These are phyloP conservation scores for Sesia apiformis DNA, from an alignment of 2,888 invertebrate genomes.

Conservation along the genomic window DNA sequence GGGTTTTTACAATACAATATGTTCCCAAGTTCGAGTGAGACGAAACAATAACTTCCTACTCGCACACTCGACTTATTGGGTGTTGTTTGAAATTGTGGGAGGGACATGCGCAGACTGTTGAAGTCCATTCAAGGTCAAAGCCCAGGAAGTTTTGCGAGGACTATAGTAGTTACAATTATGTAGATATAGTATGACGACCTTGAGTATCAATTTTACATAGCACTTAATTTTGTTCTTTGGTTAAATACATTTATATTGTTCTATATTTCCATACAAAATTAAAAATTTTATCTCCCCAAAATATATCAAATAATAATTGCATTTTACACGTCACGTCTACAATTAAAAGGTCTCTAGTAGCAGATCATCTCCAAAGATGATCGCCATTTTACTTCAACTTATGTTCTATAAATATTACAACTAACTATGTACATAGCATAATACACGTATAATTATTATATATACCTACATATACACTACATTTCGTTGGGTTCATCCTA, in stretches of 20 bases:
- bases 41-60: no score
- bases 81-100: no score
- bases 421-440: constrained; percentile 3
- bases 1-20: no score
- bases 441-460: constrained; percentile 7
- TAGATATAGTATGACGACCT: not conserved
- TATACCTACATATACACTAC: constrained; percentile 25
- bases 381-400: not conserved
- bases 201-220: not conserved
- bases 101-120: no score
- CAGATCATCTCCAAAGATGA: not conserved
- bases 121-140: no score
- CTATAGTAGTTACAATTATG: not conserved
- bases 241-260: not conserved
- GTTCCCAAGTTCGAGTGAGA: no score
- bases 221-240: constrained; percentile 1
- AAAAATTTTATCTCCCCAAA: not conserved
- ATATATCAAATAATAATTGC: not conserved
- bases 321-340: not conserved
- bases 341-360: not conserved
- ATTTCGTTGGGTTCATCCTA: constrained; percentile 54
- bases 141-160: no score
- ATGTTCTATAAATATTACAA: not conserved
- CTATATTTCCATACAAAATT: not conserved
- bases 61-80: no score